Base-by-base conservation (phyloP, 1,140 invertebrate genomes). In the Pogonomyrmex barbatus region DNA sequence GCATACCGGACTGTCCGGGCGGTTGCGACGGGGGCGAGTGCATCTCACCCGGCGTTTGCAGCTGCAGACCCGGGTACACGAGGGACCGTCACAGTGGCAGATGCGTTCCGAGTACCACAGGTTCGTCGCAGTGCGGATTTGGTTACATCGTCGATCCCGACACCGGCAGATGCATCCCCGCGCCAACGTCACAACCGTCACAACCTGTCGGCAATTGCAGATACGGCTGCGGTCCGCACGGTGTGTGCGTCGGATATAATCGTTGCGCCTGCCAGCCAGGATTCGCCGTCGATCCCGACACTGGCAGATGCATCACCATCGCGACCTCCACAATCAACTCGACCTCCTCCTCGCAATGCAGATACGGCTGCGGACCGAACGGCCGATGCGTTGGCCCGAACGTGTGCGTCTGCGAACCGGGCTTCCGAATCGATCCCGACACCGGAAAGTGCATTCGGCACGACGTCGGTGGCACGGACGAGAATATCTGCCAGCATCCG, bases 241-340 rank as follows among this genome's bases (percentile, higher is more conserved):
- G 89, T 33, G 42, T 39, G 12, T 93, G 92, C 77, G 50, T 90
- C 0, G 85, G 78, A 0, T 84, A 87, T 0, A 95, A 96, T 17
- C 93, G 94, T 2, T 97, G 96, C 85, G 91, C 12, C 0, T 95
- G 94, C 73, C 63, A 87, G 8, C 3, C 68, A 4, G 93, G 92
- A 17, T 94, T 70, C 42, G 45, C 0, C 0, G 14, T 78, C 63
- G 90, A 93, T 17, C 77, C 60, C 0, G 67, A 87, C 0, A 90
- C 76, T 0, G 87, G 78, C 4, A 86, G 47, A 45, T 92, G 92
- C 71, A 17, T 87, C 70, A 2, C 45, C 42, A 24, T 9, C n/a
- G 14, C 45, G 12, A 56, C 84, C 12, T 2, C 30, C 8, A 24
- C 42, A 9, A 47, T 2, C 42, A 68, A 50, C 42, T 10, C 24